Evolutionary conservation across 2,113 vertebrate genomes (phyloP), one percentile per base, ranked within the genome.

Genomic region (Ancistrus triradiatus): DNA sequence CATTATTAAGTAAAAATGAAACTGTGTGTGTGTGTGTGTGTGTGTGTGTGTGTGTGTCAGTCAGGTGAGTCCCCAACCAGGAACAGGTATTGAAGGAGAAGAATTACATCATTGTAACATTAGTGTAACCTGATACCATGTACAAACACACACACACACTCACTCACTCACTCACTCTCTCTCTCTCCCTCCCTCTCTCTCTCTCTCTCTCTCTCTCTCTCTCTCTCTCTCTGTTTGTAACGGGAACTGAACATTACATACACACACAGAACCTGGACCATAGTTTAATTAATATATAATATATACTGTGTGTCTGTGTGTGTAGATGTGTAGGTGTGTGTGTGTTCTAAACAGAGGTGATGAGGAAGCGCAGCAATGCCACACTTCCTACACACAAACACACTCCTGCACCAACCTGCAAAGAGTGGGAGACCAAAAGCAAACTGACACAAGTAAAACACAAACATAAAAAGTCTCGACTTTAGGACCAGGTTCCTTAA

Each of bases 91-190:
- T 1, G 37, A 40, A 31, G 81, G 84, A 83, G 77, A 76, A 66
- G 66, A 71, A 83, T 87, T 81, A 83, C 84, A 85, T 85, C 83
- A 86, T 67, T 61, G 10, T 63, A 62, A n/a, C n/a, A n/a, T n/a
- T 60, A 59, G 31, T 50, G 80, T 82, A 85, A 88, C 76, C 67
- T 70, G 80, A 87, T 76, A 82, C 78, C 17, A 11, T 28, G 47
- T 50, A 31, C 27, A 31, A 3, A 31, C 27, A 31, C 27, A 31
- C 27, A 4, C 27, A 31, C 27, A 31, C 7, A 10, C 46, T 13
- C 9, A 21, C 21, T 22, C 46, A 22, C 3, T 22, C 46, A 11
- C 21, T 22, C 46, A 10, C 21, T 48, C 11, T 22, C 8, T 22
- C 21, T 22, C 46, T 13, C 46, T 22, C 46, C 3, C 19, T 1